Evolutionary conservation across 1,140 invertebrate species (phyloP), one percentile per base, ranked within the genome.

Genomic region (Diachasmimorpha longicaudata): DNA sequence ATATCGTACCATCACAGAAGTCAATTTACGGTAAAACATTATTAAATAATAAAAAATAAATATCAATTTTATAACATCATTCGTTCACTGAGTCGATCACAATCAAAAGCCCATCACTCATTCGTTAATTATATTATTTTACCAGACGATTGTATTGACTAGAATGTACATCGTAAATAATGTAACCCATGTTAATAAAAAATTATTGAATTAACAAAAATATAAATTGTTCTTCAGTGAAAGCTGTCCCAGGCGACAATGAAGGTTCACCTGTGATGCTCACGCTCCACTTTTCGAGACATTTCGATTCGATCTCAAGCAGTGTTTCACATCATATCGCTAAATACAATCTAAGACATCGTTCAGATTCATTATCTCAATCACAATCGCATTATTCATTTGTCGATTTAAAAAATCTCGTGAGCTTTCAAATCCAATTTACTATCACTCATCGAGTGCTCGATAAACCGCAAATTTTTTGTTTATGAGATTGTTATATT

Each of bases 301-400:
- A 63, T 63, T 63, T 14, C 23, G 5, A 63, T 63, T 23, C 19
- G 11, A 63, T 63, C 23, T 63, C 23, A 14, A 63, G 19, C 23
- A 63, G 13, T 25, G 58, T 25, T 23, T 63, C 14, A 23, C 58
- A 55, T 55, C 31, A 25, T 63, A 63, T 63, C 58, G 14, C 58
- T 1, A 31, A 25, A 11, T 23, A 31, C 21, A 55, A 63, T 63
- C 58, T 63, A 4, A 25, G 23, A 63, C 19, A 8, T 31, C 44
- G 77, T 48, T 66, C 37, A 46, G n/a, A 58, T 36, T 72, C 58
- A 21, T 21, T 75, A 63, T 21, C 77, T 78, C 70, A 37, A 55
- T 76, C 23, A 44, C 16, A 76, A 80, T 75, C 72, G 72, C 36
- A 79, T 80, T 14, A 76, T 67, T 37, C 16, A 74, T 31, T 55